These are phyloP conservation scores for Epsilonema sp. DNA, from an alignment of 2,888 invertebrate species.

Conservation along the genomic window DNA sequence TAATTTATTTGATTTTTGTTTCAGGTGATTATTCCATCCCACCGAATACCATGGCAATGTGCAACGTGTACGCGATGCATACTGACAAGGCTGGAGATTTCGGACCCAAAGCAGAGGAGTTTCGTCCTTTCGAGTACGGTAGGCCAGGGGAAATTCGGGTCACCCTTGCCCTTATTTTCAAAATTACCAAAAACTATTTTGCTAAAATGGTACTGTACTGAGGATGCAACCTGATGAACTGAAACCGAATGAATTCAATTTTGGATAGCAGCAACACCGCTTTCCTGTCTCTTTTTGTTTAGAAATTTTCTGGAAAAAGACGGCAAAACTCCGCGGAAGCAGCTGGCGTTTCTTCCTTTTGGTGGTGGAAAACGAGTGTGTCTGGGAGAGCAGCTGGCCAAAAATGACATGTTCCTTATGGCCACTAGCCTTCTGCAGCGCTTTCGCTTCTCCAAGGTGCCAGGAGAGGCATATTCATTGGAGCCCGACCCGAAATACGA, in stretches of 20 bases:
- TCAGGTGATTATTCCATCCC: neutral
- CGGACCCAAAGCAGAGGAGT: neutral
- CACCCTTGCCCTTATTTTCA: no score
- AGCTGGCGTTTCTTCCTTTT: conserved; percentile 18
- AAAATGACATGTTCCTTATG: conserved; percentile 25
- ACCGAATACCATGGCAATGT: neutral
- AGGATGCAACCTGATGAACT: no score
- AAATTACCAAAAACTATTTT: no score
- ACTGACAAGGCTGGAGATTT: neutral
- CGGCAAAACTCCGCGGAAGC: neutral
- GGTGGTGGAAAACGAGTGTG: conserved; percentile 26
- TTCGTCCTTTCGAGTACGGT: no score
- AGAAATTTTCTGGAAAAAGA: neutral
- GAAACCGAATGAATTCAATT: no score
- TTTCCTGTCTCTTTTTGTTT: no score
- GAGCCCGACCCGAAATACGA: neutral
- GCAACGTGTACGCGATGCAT: neutral
- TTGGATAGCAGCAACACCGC: no score
- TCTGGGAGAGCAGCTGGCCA: conserved; percentile 24
- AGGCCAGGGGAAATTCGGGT: no score
- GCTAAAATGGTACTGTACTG: no score
- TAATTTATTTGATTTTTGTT: neutral
- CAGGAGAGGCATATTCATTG: neutral
- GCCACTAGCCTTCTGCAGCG: conserved; percentile 17
- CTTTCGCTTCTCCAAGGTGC: conserved; percentile 12